These are phyloP conservation scores for Sialia sialis DNA, from an alignment of 2,113 vertebrate species.

Conservation along the genomic window DNA sequence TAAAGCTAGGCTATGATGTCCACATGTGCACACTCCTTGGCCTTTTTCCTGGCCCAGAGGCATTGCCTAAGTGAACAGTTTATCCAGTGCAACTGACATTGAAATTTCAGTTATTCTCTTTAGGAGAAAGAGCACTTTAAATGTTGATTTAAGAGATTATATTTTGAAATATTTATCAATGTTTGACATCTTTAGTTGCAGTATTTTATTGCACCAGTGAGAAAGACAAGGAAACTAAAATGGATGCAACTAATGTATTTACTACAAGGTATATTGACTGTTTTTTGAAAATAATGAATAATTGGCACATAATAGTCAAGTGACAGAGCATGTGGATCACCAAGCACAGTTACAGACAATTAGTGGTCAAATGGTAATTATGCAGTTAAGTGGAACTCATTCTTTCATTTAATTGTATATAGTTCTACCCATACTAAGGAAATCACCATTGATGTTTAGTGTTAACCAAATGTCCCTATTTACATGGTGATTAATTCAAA, in stretches of 20 bases:
- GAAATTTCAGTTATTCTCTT: background rate
- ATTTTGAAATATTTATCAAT: background rate
- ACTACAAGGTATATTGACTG: background rate
- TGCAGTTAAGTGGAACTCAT: background rate
- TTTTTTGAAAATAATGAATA: background rate
- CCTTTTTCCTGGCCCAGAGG: background rate
- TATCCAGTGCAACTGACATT: background rate
- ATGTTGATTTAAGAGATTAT: background rate
- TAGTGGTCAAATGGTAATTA: background rate
- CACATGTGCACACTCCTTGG: background rate
- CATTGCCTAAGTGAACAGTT: background rate
- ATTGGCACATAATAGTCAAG: background rate
- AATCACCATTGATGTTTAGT: background rate
- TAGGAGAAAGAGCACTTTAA: background rate
- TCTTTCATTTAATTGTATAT: background rate
- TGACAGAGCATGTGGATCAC: background rate
- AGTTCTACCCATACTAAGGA: background rate
- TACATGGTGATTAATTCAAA: background rate
- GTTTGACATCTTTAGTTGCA: background rate
- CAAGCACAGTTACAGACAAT: background rate
- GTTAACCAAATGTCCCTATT: background rate
- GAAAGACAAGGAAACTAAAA: background rate
- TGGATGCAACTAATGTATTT: background rate
- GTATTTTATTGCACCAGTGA: background rate
- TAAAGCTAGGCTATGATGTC: background rate